Evolutionary conservation across 2,888 invertebrate species (phyloP).

Genomic region (Caenorhabditis sulstoni): DNA sequence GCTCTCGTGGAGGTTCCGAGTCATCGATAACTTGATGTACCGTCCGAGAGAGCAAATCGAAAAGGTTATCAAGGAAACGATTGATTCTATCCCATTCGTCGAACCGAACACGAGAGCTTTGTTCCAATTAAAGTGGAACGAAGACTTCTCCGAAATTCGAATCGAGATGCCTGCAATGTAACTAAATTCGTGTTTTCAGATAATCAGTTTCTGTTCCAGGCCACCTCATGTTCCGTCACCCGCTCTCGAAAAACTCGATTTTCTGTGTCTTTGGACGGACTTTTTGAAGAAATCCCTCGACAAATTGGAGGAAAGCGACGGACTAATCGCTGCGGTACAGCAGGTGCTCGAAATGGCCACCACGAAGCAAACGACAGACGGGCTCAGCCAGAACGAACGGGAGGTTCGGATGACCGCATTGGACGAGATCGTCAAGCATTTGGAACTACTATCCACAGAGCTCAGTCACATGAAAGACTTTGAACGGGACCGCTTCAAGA

Average conservation of each 20-base stretch:
- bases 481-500: conserved; percentile 27
- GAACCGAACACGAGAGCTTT: not conserved
- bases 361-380: not conserved
- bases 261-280: conserved; percentile 31
- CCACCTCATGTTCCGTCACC: conserved; percentile 49
- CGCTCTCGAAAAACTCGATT: conserved; percentile 51
- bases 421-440: conserved; percentile 6
- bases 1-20: conserved; percentile 6
- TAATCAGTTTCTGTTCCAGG: no score
- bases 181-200: not conserved
- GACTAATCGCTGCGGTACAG: conserved; percentile 7
- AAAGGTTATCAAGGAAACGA: not conserved
- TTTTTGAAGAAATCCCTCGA: conserved; percentile 2
- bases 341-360: conserved; percentile 20
- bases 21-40: not conserved
- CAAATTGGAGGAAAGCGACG: conserved; percentile 24
- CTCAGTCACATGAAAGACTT: conserved; percentile 34
- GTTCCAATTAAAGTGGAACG: not conserved
- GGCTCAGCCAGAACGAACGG: conserved; percentile 1
- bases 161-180: conserved; percentile 25
- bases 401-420: not conserved
- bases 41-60: not conserved
- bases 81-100: not conserved
- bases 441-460: conserved; percentile 17
- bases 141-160: not conserved